Evolutionary conservation across 2,888 invertebrate genomes (phyloP).

Genomic region (Hipparchia sbordonii): DNA sequence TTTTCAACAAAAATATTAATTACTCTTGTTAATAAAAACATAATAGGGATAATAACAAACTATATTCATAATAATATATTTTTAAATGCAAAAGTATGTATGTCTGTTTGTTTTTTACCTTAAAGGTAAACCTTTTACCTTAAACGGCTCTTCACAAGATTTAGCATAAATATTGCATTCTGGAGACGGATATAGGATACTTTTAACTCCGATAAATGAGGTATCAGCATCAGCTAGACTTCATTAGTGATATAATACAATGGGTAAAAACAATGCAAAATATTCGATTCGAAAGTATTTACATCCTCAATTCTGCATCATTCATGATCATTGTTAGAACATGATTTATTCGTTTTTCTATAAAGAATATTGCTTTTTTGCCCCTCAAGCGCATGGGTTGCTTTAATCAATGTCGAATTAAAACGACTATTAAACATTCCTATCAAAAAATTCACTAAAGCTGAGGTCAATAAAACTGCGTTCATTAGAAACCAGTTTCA

Average conservation of each 20-base stretch:
- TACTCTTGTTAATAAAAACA: too few relatives aligned
- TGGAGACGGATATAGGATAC: too few relatives aligned
- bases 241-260: too few relatives aligned
- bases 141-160: too few relatives aligned
- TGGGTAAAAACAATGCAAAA: not conserved
- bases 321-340: conserved; percentile 2
- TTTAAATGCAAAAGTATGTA: not conserved
- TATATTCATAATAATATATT: not conserved
- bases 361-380: conserved; percentile 18
- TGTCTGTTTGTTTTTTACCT: not conserved
- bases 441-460: conserved; percentile 42
- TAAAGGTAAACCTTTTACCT: too few relatives aligned
- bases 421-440: conserved; percentile 30
- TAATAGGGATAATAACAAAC: too few relatives aligned
- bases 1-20: too few relatives aligned
- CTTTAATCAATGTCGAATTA: conserved; percentile 25
- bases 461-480: conserved; percentile 70
- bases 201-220: too few relatives aligned
- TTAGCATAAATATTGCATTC: too few relatives aligned
- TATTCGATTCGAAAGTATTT: not conserved
- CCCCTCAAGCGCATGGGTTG: conserved; percentile 24
- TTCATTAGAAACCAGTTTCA: conserved; percentile 55
- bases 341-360: conserved; percentile 9
- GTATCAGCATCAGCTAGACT: too few relatives aligned
- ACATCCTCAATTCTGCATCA: not conserved